phyloP scores from a whole-genome alignment of 2,888 invertebrate species.

The Anticlea derivata region DNA sequence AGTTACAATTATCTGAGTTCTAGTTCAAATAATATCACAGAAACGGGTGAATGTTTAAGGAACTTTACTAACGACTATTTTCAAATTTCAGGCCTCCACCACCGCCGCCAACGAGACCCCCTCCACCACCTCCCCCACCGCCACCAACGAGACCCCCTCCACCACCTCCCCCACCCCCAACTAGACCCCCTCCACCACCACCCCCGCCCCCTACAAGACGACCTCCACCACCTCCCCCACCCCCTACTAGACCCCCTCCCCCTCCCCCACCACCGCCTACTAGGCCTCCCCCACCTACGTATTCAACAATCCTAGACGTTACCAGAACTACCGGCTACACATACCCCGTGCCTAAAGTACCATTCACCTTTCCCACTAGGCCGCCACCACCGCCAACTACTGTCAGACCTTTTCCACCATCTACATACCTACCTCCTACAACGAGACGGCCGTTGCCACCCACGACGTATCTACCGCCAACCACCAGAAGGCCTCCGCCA shows the following conservation, averaged over 20 bases:
- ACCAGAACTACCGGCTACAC: constrained; percentile 56
- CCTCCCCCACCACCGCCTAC: constrained; percentile 33
- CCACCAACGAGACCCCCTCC: constrained; percentile 34
- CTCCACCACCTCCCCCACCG: constrained; percentile 29
- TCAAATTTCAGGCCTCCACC: constrained; percentile 33
- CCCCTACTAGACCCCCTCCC: constrained; percentile 36
- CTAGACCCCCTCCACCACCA: constrained; percentile 34
- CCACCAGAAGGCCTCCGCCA: constrained; percentile 26
- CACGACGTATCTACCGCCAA: constrained; percentile 30
- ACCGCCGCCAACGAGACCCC: constrained; percentile 33
- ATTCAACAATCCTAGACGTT: constrained; percentile 40
- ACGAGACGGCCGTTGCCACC: constrained; percentile 33
- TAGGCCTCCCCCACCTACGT: constrained; percentile 30
- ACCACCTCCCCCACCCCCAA: constrained; percentile 36
- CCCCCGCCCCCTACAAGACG: constrained; percentile 32
- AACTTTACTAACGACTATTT: not conserved
- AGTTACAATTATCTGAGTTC: too few species aligned
- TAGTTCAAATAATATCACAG: too few species aligned
- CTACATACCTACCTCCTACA: constrained; percentile 31
- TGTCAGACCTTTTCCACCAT: too few species aligned
- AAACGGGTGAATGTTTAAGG: too few species aligned
- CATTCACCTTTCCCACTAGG: constrained; percentile 48
- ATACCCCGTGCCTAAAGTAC: constrained; percentile 54
- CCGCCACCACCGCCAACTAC: too few species aligned
- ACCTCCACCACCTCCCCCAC: constrained; percentile 34